Conservation (phyloP, 2,113 vertebrate species). For the Cryptotis parvus region DNA sequence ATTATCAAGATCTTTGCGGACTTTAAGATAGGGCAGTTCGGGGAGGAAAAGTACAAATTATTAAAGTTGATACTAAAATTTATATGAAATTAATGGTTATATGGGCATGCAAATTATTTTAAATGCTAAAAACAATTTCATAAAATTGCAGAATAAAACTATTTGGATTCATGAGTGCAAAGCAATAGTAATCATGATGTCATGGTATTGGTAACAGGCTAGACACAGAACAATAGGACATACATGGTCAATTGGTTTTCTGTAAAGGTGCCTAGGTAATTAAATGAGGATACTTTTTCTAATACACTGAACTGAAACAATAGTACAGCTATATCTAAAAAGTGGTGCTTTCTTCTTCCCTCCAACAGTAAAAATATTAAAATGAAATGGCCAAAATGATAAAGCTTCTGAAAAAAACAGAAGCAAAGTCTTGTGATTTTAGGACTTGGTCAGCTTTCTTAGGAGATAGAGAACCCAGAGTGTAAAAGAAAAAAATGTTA, state of each 20-base stretch:
- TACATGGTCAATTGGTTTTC: not conserved
- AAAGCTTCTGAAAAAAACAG: conserved; percentile 35
- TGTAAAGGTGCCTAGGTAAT: not conserved
- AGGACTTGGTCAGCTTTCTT: conserved; percentile 8
- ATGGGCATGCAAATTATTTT: not conserved
- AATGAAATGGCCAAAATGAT: not conserved
- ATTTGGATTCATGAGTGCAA: conserved; percentile 1
- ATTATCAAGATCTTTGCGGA: not conserved
- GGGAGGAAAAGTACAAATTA: not conserved
- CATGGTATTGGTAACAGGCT: not conserved
- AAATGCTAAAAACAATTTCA: not conserved
- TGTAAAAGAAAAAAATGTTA: conserved; percentile 16
- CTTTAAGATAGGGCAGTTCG: no score
- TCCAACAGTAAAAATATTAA: not conserved
- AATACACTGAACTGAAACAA: not conserved
- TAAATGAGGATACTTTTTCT: not conserved
- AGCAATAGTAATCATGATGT: not conserved
- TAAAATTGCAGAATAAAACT: not conserved
- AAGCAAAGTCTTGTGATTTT: conserved; percentile 17
- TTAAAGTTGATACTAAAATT: conserved; percentile 30
- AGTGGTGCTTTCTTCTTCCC: not conserved
- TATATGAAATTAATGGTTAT: not conserved
- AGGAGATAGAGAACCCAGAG: not conserved
- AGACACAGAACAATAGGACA: not conserved
- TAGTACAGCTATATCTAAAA: not conserved